Evolutionary conservation across 2,113 vertebrate species (phyloP), one percentile per base, ranked within the genome.

Genomic region (Hucho hucho): DNA sequence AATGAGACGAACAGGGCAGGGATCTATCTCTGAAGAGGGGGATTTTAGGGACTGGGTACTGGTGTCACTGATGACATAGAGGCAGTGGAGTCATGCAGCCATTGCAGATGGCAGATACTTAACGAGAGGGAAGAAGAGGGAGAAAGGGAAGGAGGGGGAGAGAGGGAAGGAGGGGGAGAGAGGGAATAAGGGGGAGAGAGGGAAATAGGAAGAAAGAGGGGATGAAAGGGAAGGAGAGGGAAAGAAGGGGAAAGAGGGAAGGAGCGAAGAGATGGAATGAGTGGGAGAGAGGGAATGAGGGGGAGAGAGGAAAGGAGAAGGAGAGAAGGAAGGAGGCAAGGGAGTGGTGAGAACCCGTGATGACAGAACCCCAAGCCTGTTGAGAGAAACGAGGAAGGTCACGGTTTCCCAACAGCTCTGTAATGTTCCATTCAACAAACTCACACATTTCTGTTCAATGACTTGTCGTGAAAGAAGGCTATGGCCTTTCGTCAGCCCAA

Each of bases 331-430:
- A 53, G 4, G 14, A 83, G 75, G 71, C 72, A 79, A 56, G 1
- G 46, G 64, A 70, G 80, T 26, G 16, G 68, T 43, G 3, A 74
- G n/a, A 80, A 89, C 14, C 77, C 75, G 72, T 75, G 83, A 77
- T 88, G 3, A 86, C n/a, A 82, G 82, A 78, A 83, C 69, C 68
- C 77, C 82, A 74, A 72, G 74, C 78, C 80, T 77, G 82, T 83
- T 86, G 84, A 86, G 81, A 72, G 25, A 87, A 85, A 73, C 81
- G 53, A 82, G 80, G 92, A 92, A 92, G 74, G 79, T 89, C 86
- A 88, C 80, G 73, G 84, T 20, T 20, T 74, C 73, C 79, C 82
- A 84, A 87, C 85, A 84, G 61, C 75, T 77, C 77, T 71, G 85
- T 83, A 86, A 86, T 75, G 76, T 79, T 63, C 88, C 74, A 75